phyloP scores from a whole-genome alignment of 2,797 vertebrate genomes.

The Alcedo quadribrachys region DNA sequence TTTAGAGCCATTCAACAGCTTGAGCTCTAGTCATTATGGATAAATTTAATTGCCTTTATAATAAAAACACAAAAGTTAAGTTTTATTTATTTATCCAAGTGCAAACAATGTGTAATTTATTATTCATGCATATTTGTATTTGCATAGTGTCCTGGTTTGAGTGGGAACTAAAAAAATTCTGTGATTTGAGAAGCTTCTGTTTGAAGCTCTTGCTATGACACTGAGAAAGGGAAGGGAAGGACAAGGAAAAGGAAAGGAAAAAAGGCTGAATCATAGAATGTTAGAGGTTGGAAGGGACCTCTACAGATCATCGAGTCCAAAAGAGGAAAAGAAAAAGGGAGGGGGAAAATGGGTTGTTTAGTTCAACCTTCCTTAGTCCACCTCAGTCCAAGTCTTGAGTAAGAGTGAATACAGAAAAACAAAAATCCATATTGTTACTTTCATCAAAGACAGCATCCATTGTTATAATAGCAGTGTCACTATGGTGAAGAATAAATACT shows the following conservation, averaged over 20 bases:
- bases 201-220: not conserved
- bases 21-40: not conserved
- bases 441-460: not conserved
- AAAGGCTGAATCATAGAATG: too few relatives aligned
- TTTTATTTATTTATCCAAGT: not conserved
- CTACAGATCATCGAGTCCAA: too few relatives aligned
- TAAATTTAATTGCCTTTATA: not conserved
- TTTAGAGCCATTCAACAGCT: not conserved
- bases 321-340: too few relatives aligned
- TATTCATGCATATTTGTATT: not conserved
- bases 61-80: not conserved
- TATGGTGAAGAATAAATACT: slow-evolving; percentile 15
- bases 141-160: not conserved
- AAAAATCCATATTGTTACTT: not conserved
- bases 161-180: too few relatives aligned
- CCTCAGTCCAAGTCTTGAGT: not conserved
- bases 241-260: too few relatives aligned
- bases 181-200: not conserved
- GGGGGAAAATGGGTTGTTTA: not conserved
- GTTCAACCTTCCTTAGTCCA: not conserved
- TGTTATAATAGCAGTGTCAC: not conserved
- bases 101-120: not conserved
- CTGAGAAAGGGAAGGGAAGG: not conserved
- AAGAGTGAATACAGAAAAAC: not conserved
- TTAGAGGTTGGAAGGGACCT: too few relatives aligned